These are phyloP conservation scores for Drosophila mettleri DNA, from an alignment of 2,888 invertebrate genomes.

Conservation along the genomic window DNA sequence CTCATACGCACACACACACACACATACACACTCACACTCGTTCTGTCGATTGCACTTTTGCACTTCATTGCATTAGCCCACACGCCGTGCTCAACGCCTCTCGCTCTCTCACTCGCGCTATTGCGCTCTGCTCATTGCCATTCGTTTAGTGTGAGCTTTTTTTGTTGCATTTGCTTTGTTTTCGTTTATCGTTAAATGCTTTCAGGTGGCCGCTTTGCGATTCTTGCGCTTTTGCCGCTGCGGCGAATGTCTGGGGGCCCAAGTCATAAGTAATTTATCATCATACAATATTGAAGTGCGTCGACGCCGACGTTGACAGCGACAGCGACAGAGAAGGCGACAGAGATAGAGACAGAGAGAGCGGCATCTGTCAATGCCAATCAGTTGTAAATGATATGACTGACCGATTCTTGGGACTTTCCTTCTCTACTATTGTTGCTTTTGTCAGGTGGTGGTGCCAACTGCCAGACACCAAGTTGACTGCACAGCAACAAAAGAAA, in stretches of 20 bases:
- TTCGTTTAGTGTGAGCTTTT: slow-evolving; percentile 18
- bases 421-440: slow-evolving; percentile 5
- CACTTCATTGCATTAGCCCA: slow-evolving; percentile 21
- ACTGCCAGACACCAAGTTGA: slow-evolving; percentile 44
- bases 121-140: not conserved
- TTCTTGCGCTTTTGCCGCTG: slow-evolving; percentile 14
- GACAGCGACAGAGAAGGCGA: slow-evolving; percentile 41
- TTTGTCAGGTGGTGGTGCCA: slow-evolving; percentile 55
- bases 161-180: slow-evolving; percentile 16
- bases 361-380: slow-evolving; percentile 74
- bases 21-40: not conserved
- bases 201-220: slow-evolving; percentile 56
- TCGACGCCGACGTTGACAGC: slow-evolving; percentile 47
- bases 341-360: slow-evolving; percentile 42
- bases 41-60: slow-evolving; percentile 33
- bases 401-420: slow-evolving; percentile 70
- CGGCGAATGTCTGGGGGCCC: slow-evolving; percentile 3
- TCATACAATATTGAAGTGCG: slow-evolving; percentile 65
- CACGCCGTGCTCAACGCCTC: slow-evolving; percentile 5
- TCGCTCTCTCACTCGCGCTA: slow-evolving; percentile 2
- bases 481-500: slow-evolving; percentile 19
- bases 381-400: slow-evolving; percentile 69
- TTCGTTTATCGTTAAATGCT: slow-evolving; percentile 57
- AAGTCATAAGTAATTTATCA: slow-evolving; percentile 80
- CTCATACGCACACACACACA: not conserved